Evolutionary conservation across 2,888 invertebrate species (phyloP).

Genomic region (Pandemis heparana): DNA sequence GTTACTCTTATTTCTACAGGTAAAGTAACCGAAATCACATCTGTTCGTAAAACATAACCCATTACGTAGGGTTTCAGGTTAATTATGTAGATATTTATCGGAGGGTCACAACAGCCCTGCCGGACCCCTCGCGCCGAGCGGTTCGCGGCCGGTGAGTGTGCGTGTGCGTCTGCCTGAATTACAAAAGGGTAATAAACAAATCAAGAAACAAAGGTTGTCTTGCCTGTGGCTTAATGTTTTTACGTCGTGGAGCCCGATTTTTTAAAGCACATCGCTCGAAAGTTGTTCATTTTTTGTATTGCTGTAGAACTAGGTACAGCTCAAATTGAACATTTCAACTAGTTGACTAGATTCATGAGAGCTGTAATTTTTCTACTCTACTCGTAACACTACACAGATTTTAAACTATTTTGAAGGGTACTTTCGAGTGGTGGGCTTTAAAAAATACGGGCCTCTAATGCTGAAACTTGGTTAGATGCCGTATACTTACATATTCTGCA

Average conservation of each 20-base stretch:
- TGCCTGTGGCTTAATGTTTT: not conserved
- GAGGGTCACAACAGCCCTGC: not conserved
- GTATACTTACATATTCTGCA: not conserved
- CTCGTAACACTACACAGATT: too few relatives aligned
- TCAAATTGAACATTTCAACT: too few relatives aligned
- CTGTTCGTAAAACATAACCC: not conserved
- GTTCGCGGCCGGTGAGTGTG: not conserved
- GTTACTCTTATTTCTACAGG: not conserved
- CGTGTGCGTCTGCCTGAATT: not conserved
- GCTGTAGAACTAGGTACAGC: too few relatives aligned
- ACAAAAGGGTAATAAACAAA: not conserved
- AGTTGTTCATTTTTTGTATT: too few relatives aligned
- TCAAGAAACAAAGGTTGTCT: not conserved
- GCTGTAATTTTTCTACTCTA: too few relatives aligned
- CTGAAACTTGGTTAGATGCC: not conserved
- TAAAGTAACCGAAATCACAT: conserved; percentile 4
- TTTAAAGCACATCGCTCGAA: too few relatives aligned
- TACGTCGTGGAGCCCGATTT: too few relatives aligned
- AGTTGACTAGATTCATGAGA: too few relatives aligned
- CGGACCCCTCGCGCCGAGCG: not conserved
- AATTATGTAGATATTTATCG: conserved; percentile 13
- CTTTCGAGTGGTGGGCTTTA: too few relatives aligned
- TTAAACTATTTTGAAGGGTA: too few relatives aligned
- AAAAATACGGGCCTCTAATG: too few relatives aligned
- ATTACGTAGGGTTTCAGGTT: not conserved